Percentiles rank a stretch among this genome's conserved stretches.
Conservation (phyloP, 2,113 vertebrate species). For the Python bivittatus region DNA sequence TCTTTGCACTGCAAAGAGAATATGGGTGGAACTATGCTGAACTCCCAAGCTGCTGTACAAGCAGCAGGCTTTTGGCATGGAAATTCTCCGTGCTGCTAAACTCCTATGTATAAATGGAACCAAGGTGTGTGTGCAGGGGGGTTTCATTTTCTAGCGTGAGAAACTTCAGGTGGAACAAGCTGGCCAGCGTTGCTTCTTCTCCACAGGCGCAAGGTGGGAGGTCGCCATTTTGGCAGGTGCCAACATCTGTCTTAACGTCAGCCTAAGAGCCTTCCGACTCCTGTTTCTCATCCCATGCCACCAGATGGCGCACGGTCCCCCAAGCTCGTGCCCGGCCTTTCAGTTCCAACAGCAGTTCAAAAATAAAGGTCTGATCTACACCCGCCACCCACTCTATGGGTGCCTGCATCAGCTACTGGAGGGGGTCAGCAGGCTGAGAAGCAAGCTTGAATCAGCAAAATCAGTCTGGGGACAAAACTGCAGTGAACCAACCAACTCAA, state of each 20-base stretch:
- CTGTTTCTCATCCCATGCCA: neutral
- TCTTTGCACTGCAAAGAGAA: too few relatives aligned
- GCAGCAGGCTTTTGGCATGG: neutral
- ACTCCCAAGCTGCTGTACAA: neutral
- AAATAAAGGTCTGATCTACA: neutral
- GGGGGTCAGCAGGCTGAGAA: slow-evolving; percentile 45
- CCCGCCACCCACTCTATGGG: slow-evolving; percentile 15
- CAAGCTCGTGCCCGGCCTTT: neutral
- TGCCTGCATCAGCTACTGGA: slow-evolving; percentile 41
- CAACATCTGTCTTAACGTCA: neutral
- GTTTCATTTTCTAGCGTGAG: neutral
- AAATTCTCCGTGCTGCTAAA: neutral
- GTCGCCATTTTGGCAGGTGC: neutral
- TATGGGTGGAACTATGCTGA: too few relatives aligned
- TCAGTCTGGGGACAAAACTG: slow-evolving; percentile 45
- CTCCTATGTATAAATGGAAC: neutral
- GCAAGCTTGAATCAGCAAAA: slow-evolving; percentile 49
- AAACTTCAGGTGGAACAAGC: neutral
- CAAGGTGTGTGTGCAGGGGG: neutral
- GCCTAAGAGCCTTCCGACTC: neutral
- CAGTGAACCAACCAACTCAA: neutral
- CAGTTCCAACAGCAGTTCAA: neutral
- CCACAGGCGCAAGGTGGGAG: too few relatives aligned
- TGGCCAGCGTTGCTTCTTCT: too few relatives aligned
- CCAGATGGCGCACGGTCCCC: neutral